Conservation (phyloP, 2,888 invertebrate genomes). For the Eupithecia subumbrata region DNA sequence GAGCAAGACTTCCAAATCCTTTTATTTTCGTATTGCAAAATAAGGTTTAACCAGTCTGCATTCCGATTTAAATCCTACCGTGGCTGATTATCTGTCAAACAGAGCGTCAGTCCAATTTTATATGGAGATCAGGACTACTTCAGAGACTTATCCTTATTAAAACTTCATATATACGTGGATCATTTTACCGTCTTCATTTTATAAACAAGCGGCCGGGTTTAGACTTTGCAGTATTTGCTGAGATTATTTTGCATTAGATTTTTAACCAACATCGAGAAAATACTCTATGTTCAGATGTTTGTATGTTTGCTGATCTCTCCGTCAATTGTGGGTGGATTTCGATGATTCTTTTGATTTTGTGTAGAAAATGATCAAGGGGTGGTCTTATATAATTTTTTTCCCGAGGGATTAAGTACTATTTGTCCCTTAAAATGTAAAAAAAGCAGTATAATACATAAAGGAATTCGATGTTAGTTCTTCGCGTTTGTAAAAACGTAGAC, state of each 20-base stretch:
- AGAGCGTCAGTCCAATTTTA: slow-evolving; percentile 34
- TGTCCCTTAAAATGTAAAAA: too few relatives aligned
- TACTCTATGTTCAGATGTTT: not conserved
- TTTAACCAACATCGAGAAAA: not conserved
- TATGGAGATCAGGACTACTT: slow-evolving; percentile 37
- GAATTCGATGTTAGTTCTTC: too few relatives aligned
- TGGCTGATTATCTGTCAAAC: slow-evolving; percentile 55
- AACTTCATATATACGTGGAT: slow-evolving; percentile 16
- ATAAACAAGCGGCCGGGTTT: slow-evolving; percentile 9
- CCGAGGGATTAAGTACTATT: too few relatives aligned
- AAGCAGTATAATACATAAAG: too few relatives aligned
- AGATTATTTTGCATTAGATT: not conserved
- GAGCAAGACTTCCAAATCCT: not conserved
- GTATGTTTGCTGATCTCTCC: too few relatives aligned
- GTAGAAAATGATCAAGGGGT: too few relatives aligned
- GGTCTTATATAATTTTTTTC: too few relatives aligned
- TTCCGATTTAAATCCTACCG: slow-evolving; percentile 36
- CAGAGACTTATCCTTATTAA: slow-evolving; percentile 46
- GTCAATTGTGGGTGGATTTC: too few relatives aligned
- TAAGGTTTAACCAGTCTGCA: slow-evolving; percentile 12
- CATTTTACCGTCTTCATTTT: slow-evolving; percentile 2
- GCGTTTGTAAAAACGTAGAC: too few relatives aligned
- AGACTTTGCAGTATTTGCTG: not conserved
- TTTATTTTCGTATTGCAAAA: slow-evolving; percentile 19
- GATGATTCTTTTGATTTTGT: too few relatives aligned